Evolutionary conservation across 2,888 invertebrate genomes (phyloP), one percentile per base, ranked within the genome.

Genomic region (Dryadula phaetusa): DNA sequence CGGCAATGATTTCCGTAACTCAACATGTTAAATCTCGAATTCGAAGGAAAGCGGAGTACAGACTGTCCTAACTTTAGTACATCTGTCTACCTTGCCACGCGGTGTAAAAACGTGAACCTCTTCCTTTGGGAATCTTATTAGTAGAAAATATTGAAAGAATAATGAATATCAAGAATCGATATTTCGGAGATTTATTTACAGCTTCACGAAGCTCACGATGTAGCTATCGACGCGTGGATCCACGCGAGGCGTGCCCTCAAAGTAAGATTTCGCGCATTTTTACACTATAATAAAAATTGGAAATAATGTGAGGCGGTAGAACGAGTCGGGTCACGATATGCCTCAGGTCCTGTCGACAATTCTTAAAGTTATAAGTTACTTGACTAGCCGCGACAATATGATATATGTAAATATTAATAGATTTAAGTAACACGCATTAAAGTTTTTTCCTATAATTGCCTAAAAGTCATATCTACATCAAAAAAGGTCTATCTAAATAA

Each of bases 241-340:
- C 87, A 85, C 82, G 85, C 86, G 86, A 81, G 84, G 86, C 86
- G 84, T 85, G 85, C 81, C 82, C 79, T 78, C 79, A 71, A 77
- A 73, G 81, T 84, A 87, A 88, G 83, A 83, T 86, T 88, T 90
- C 84, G 86, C 89, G 85, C 85, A 85, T 89, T 91, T 91, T 91
- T 89, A 87, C 86, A 81, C 82, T 82, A 82, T 85, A 86, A 88
- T 88, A 91, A 90, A 91, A 90, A 90, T 88, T 85, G 85, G 88
- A 88, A 88, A 89, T 90, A 89, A 88, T 82, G 80, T 84, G 83
- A 81, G 85, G 83, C 85, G 83, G 58, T 40, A 83, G 82, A 82
- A 82, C 79, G 77, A 82, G 86, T 79, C 84, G 77, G 88, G 90
- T 92, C 91, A 92, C 92, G 91, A 90, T 76, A 80, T 77, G 91